Base-by-base conservation (phyloP, 2,888 invertebrate genomes). In the Camponotus fellah region DNA sequence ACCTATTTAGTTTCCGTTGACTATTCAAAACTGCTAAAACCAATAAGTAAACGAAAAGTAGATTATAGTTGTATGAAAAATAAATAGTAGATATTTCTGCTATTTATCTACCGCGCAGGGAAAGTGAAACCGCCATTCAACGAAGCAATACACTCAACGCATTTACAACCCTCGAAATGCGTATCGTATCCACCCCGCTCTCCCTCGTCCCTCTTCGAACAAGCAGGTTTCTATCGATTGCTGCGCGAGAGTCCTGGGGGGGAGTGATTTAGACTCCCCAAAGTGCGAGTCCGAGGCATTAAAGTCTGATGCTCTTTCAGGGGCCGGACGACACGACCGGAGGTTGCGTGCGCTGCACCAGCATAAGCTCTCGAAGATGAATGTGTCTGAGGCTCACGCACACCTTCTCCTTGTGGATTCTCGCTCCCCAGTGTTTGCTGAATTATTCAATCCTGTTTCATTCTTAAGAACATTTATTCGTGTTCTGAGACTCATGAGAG, bases 141-240 rank as follows among this genome's bases (percentile, higher is more conserved):
- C 77, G 32, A 77, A 64, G 32, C 66, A 26, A 82, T 58, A 64
- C 12, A 34, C 43, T 56, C 65, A 43, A 46, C 10, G 43, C 64
- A 65, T n/a, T 69, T 68, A 43, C 68, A 69, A 75, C 76, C 76
- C 76, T 71, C 69, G 76, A 71, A 76, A 85, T 58, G 56, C 26
- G 75, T 65, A 49, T 76, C 49, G 26, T 26, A 64, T 40, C n/a
- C 49, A 64, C 53, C 26, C 62, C n/a, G 3, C 0, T 2, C 53
- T 53, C 53, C 75, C 60, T 40, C 68, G 76, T 82, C 58, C 60
- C 69, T 64, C 76, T 53, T 72, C 71, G 74, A 69, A 65, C 75
- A 65, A 85, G 77, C 66, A 86, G 90, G 83, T 89, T 87, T 82
- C 86, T 90, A 90, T 90, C 91, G 90, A 90, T 91, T 91, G 68